Conservation (phyloP, 2,888 invertebrate species). For the Phyllotreta cruciferae region DNA sequence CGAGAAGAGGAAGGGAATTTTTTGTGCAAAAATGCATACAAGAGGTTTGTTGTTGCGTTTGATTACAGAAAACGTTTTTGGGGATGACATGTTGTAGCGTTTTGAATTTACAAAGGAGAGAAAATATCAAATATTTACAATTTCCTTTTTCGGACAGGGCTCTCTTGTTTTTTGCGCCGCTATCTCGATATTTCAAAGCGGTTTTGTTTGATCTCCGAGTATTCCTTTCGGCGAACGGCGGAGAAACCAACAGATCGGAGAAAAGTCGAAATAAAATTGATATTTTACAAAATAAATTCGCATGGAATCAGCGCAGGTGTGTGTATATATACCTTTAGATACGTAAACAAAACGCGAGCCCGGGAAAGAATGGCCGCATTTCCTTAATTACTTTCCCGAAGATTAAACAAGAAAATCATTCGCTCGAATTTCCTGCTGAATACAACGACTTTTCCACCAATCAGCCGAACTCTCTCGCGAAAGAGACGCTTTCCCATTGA, state of each 20-base stretch:
- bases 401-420: slow-evolving; percentile 20
- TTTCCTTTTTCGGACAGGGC: slow-evolving; percentile 13
- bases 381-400: slow-evolving; percentile 2
- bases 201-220: slow-evolving; percentile 17
- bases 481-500: slow-evolving; percentile 14
- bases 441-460: slow-evolving; percentile 14
- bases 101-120: slow-evolving; percentile 4
- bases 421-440: slow-evolving; percentile 16
- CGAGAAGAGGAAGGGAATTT: no score
- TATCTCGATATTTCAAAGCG: slow-evolving; percentile 23
- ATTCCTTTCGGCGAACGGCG: slow-evolving; percentile 1
- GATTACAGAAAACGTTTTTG: slow-evolving; percentile 1
- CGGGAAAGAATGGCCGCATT: not conserved
- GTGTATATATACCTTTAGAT: not conserved
- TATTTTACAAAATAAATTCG: slow-evolving; percentile 7
- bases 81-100: slow-evolving; percentile 7
- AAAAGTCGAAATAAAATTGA: not conserved
- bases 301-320: not conserved
- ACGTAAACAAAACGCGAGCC: not conserved
- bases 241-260: slow-evolving; percentile 4
- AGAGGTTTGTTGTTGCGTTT: not conserved
- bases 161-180: slow-evolving; percentile 14
- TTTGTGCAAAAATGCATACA: no score
- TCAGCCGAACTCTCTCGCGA: slow-evolving; percentile 10
- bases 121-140: slow-evolving; percentile 18